Conservation (phyloP, 1,140 invertebrate species). For the Platorchestia sp. region DNA sequence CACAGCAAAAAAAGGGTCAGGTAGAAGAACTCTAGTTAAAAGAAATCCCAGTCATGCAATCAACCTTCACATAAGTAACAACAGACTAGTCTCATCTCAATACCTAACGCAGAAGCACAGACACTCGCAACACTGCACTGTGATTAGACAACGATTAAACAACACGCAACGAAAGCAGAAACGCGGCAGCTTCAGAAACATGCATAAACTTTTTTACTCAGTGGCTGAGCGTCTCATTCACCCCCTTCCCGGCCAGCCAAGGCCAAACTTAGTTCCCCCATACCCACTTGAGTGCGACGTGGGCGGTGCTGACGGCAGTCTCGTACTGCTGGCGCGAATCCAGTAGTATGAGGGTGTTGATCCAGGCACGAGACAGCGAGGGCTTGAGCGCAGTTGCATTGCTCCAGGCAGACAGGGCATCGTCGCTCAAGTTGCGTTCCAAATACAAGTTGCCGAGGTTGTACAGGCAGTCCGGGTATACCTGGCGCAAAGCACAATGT, state of each 20-base stretch:
- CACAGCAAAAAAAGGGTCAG: too few species aligned
- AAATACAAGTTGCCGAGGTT: slow-evolving; percentile 93
- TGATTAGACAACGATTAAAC: too few species aligned
- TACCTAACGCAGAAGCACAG: too few species aligned
- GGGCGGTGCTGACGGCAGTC: slow-evolving; percentile 63
- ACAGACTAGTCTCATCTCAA: too few species aligned
- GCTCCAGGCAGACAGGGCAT: slow-evolving; percentile 81
- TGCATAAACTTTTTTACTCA: neutral
- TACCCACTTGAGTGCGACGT: slow-evolving; percentile 64
- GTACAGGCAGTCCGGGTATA: slow-evolving; percentile 94
- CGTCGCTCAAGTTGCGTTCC: slow-evolving; percentile 75
- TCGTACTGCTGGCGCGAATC: slow-evolving; percentile 80
- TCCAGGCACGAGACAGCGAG: slow-evolving; percentile 88
- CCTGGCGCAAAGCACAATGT: slow-evolving; percentile 67
- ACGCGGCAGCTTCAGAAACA: neutral
- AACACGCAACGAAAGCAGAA: too few species aligned
- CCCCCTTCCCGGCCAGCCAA: neutral
- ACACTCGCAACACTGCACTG: too few species aligned
- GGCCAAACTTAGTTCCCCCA: neutral
- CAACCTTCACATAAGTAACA: too few species aligned
- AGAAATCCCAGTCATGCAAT: too few species aligned
- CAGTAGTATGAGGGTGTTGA: slow-evolving; percentile 88
- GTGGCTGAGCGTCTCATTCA: neutral
- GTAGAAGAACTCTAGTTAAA: too few species aligned
- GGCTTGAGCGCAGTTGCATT: slow-evolving; percentile 84